Evolutionary conservation across 2,888 invertebrate genomes (phyloP).

Genomic region (Spicauda simplicius): DNA sequence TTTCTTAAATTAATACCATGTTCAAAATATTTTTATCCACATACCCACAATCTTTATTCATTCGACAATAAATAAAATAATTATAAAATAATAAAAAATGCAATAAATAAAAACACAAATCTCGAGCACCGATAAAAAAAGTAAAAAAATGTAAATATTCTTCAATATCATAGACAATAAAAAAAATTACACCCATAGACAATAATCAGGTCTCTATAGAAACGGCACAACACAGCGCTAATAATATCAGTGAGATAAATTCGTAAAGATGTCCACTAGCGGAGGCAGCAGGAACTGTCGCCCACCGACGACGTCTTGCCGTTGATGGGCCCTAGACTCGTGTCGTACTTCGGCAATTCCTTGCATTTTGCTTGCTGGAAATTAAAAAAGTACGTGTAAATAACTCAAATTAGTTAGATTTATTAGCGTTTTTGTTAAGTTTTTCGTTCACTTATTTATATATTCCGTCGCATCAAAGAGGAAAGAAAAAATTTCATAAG

Average conservation of each 20-base stretch:
- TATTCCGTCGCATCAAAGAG: too few species aligned
- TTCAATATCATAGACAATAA: neutral
- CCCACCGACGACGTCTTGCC: constrained; percentile 89
- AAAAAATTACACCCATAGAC: neutral
- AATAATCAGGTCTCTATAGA: constrained; percentile 23
- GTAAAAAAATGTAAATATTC: constrained; percentile 38
- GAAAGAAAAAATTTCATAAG: too few species aligned
- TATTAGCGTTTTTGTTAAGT: too few species aligned
- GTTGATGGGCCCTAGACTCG: constrained; percentile 88
- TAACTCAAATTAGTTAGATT: too few species aligned
- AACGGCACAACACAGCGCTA: constrained; percentile 39
- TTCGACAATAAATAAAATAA: too few species aligned
- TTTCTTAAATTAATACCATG: constrained; percentile 22
- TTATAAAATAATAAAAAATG: neutral
- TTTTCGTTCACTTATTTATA: too few species aligned
- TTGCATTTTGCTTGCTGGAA: constrained; percentile 93
- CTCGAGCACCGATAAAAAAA: constrained; percentile 42
- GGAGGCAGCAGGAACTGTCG: constrained; percentile 87
- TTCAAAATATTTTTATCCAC: neutral
- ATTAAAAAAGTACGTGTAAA: constrained; percentile 29
- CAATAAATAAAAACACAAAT: neutral
- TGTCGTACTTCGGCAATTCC: constrained; percentile 91
- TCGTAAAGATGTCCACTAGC: constrained; percentile 54
- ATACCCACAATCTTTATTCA: too few species aligned
- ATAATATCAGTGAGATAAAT: constrained; percentile 53